Evolutionary conservation across 2,888 invertebrate genomes (phyloP), one percentile per base, ranked within the genome.

Genomic region (Smittia sp.): DNA sequence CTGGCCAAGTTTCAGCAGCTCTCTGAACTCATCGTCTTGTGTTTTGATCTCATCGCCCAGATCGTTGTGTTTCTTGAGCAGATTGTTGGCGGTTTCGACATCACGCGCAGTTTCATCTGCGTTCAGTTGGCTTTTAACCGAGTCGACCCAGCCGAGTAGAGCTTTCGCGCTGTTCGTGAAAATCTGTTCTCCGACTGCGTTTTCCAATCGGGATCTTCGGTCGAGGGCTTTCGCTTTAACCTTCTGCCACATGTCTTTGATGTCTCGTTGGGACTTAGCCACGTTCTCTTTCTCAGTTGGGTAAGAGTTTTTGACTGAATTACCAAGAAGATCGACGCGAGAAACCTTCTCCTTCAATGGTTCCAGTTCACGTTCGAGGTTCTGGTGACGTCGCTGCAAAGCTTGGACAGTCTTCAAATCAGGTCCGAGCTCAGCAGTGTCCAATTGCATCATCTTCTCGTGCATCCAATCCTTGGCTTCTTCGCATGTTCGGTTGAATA

Each of bases 391-490:
- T 11, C 97, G 85, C 83, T 98, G 96, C 76, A 97, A 81, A 0
- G 96, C 95, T 78, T 93, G 90, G 0, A 96, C 96, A 0, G 96
- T 95, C 78, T 94, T 90, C 54, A 97, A 85, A 83, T 97, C 97
- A 1, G 91, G 89, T 0, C 93, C 94, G 1, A 90, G 81, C 39
- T 89, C 89, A 0, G 88, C 87, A 0, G 88, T 89, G 62, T 94
- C 94, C 74, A 97, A 81, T 80, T 96, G 94, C 75, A 90, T 89
- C 85, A 94, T 93, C 83, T 98, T 98, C 83, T 98, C 98, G 73
- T 89, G 85, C 92, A 99, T 98, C 98, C 98, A 98, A 79, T 96
- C 96, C 76, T 92, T 89, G 0, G 97, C 94, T 80, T 98, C 98
- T 79, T 96, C 96, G 81, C 98, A 98, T 0, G 95, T 94, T 73